Evolutionary conservation across 2,113 vertebrate genomes (phyloP).

Genomic region (Stomatorhinus ivindoensis): DNA sequence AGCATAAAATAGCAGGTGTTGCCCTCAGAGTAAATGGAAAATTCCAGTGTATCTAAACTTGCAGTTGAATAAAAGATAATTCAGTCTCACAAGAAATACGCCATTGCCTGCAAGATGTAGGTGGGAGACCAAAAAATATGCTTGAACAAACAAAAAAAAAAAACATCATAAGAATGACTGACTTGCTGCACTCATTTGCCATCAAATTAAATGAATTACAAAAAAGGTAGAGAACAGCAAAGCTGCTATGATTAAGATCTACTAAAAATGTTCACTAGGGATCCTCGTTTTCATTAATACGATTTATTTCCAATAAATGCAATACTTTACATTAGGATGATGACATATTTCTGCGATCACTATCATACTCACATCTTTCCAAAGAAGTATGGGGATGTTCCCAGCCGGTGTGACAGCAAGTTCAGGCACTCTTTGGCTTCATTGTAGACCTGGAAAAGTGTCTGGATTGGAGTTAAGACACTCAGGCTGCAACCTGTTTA

Average conservation of each 20-base stretch:
- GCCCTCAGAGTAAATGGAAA: not conserved
- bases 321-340: not conserved
- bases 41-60: not conserved
- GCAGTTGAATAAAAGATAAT: not conserved
- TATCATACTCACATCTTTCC: conserved; percentile 75
- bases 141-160: not conserved
- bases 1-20: not conserved
- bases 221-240: not conserved
- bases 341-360: not conserved
- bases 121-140: not conserved
- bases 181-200: not conserved
- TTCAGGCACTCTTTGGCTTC: conserved; percentile 98
- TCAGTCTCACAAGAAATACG: not conserved
- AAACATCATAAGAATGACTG: not conserved
- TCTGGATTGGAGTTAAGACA: conserved; percentile 6
- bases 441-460: conserved; percentile 75
- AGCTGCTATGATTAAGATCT: not conserved
- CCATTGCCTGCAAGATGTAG: not conserved
- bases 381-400: conserved; percentile 84
- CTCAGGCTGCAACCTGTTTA: not conserved
- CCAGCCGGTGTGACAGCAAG: conserved; percentile 86
- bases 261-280: not conserved
- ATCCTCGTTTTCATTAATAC: not conserved
- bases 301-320: not conserved
- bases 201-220: not conserved